Evolutionary conservation across 1,140 invertebrate species (phyloP).

Genomic region (Halesus radiatus): DNA sequence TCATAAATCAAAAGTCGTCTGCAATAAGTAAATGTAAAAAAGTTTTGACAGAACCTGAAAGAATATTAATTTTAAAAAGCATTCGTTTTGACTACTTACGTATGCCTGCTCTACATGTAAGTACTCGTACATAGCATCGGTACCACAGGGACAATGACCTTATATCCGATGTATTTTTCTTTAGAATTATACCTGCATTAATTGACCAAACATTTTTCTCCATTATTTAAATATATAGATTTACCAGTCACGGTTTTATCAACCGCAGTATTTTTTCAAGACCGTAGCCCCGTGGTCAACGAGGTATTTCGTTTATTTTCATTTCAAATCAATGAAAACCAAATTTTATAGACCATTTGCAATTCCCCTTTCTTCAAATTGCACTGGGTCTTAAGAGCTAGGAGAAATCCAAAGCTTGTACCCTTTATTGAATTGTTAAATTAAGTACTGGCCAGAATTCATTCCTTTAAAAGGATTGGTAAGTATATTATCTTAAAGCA

Average conservation of each 20-base stretch:
- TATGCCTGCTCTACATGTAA: no score
- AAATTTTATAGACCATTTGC: conserved; percentile 39
- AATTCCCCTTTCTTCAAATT: conserved; percentile 19
- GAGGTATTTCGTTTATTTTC: conserved; percentile 42
- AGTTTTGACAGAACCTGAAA: no score
- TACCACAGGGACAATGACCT: no score
- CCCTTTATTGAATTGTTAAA: conserved; percentile 20
- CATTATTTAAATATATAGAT: neutral
- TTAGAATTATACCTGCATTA: no score
- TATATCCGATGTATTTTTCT: no score
- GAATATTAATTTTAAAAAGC: no score
- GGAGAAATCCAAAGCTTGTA: neutral
- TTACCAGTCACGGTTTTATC: neutral
- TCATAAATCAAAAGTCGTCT: no score
- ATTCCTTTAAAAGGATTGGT: conserved; percentile 15
- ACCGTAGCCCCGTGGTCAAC: neutral
- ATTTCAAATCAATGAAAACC: conserved; percentile 47
- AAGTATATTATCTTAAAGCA: neutral
- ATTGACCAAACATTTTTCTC: no score
- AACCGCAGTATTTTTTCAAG: neutral
- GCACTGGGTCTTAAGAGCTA: conserved; percentile 10
- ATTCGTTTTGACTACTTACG: no score
- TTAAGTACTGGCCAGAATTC: neutral
- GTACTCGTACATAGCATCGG: no score
- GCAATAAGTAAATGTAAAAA: no score